phyloP scores from a whole-genome alignment of 1,140 invertebrate species.

The Drosophila paulistorum region DNA sequence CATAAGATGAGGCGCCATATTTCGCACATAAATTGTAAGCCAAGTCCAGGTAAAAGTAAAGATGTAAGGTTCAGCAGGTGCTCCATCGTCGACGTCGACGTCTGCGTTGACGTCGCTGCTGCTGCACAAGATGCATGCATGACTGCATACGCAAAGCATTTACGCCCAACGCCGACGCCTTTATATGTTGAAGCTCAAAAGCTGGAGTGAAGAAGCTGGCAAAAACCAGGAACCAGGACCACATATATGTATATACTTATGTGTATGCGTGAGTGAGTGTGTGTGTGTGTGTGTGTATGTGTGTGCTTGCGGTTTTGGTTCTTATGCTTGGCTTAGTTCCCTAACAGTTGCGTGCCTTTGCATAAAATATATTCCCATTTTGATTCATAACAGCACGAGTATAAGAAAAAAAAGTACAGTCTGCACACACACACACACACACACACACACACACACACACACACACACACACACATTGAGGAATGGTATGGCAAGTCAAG shows the following conservation, averaged over 20 bases:
- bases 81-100: neutral
- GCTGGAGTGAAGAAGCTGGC: neutral
- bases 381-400: conserved; percentile 54
- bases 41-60: conserved; percentile 34
- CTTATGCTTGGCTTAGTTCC: conserved; percentile 54
- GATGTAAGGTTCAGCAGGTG: no score
- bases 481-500: conserved; percentile 2
- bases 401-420: conserved; percentile 20
- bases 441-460: neutral
- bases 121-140: conserved; percentile 69
- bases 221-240: conserved; percentile 27
- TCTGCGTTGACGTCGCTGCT: neutral
- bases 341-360: conserved; percentile 61
- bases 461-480: neutral
- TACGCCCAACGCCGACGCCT: conserved; percentile 63
- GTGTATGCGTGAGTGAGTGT: no score
- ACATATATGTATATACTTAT: conserved; percentile 10
- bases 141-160: conserved; percentile 77
- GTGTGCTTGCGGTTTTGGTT: conserved; percentile 24
- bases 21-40: conserved; percentile 78
- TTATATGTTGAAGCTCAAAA: conserved; percentile 22
- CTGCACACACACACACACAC: neutral
- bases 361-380: conserved; percentile 77
- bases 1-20: conserved; percentile 64
- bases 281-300: conserved; percentile 10